These are phyloP conservation scores for Dendrocincla tyrannina DNA, from an alignment of 2,797 vertebrate species.

Conservation along the genomic window DNA sequence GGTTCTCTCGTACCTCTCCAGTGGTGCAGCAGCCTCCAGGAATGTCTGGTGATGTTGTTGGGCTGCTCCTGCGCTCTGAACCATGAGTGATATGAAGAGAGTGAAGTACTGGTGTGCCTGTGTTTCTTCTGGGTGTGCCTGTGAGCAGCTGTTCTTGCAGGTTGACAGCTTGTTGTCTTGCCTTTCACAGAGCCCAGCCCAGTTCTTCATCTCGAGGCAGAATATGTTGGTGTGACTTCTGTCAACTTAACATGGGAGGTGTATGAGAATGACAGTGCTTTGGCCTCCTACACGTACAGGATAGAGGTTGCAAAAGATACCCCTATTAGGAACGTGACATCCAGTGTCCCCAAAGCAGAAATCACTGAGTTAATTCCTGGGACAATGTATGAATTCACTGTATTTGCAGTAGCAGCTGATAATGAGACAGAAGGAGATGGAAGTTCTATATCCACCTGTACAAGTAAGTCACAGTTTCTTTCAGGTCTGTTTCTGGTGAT, in stretches of 20 bases:
- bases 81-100: background rate
- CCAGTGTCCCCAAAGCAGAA: background rate
- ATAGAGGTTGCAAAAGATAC: background rate
- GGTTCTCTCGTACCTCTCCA: background rate
- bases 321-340: rapidly evolving
- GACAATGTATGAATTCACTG: slow-evolving; percentile 1
- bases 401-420: slow-evolving; percentile 28
- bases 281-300: background rate
- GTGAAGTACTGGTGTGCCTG: background rate
- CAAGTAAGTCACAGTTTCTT: background rate
- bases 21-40: background rate
- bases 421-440: background rate
- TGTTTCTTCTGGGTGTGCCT: background rate
- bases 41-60: background rate
- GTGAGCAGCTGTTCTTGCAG: background rate
- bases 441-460: rapidly evolving
- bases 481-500: rapidly evolving
- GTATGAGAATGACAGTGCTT: rapidly evolving
- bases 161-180: background rate
- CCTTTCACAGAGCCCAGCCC: background rate
- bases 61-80: background rate
- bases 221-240: background rate
- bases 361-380: slow-evolving; percentile 27
- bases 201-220: background rate
- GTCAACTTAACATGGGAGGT: background rate